Evolutionary conservation across 1,140 invertebrate species (phyloP).

Genomic region (Myzus persicae): DNA sequence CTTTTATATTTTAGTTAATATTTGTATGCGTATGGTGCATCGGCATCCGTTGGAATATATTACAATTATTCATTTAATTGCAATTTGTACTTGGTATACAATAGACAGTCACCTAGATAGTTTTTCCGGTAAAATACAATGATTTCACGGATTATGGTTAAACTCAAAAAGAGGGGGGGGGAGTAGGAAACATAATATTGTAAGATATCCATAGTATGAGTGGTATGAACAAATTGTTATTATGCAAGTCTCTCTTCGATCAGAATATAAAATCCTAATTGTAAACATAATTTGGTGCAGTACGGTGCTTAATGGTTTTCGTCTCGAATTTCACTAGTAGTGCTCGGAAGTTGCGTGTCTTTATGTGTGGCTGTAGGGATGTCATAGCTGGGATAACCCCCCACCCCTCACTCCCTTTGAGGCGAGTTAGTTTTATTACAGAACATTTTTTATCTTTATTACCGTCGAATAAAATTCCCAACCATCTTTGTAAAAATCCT

Average conservation of each 20-base stretch:
- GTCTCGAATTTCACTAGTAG: background rate
- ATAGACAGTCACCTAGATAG: too few relatives aligned
- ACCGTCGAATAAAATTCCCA: background rate
- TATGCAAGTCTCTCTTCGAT: background rate
- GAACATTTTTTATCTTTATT: background rate
- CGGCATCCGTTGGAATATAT: background rate
- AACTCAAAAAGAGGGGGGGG: background rate
- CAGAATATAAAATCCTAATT: background rate
- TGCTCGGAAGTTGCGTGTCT: background rate
- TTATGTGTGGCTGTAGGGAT: background rate
- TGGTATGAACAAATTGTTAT: too few relatives aligned
- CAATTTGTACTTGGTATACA: too few relatives aligned
- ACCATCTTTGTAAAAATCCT: background rate
- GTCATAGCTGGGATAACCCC: background rate
- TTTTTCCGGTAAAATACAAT: background rate
- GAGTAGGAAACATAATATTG: too few relatives aligned
- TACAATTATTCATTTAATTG: background rate
- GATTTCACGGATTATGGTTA: accelerated
- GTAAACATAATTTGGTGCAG: background rate
- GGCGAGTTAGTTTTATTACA: background rate
- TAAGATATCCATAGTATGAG: background rate
- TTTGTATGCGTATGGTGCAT: background rate
- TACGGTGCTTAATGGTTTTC: background rate
- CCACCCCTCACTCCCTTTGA: background rate
- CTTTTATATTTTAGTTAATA: background rate